A percentile compares a stretch with the other conserved stretches of the same genome.
These are phyloP conservation scores for Chromobotia macracanthus DNA, from an alignment of 2,797 vertebrate species.

Conservation along the genomic window DNA sequence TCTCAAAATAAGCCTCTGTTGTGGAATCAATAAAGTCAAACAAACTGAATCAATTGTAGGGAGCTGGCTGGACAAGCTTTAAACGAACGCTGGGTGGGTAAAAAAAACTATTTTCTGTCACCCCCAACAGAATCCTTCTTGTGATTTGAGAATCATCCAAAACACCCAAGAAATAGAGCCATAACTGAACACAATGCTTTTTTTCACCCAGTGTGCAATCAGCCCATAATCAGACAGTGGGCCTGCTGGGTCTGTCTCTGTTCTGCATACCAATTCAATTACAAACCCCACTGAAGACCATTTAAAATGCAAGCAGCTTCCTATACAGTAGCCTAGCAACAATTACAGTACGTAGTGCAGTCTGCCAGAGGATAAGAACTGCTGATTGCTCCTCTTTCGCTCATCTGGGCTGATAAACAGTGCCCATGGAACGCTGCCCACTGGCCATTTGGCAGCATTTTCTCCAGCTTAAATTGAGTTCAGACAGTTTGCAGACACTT, in stretches of 20 bases:
- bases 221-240: conserved; percentile 41
- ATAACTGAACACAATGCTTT: conserved; percentile 33
- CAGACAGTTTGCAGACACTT: conserved; percentile 27
- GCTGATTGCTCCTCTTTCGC: conserved; percentile 31
- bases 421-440: background rate
- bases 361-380: conserved; percentile 29
- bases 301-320: conserved; percentile 75
- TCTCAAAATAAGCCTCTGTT: background rate
- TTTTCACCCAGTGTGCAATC: conserved; percentile 24
- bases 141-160: conserved; percentile 14
- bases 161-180: conserved; percentile 17
- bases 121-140: conserved; percentile 10
- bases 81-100: background rate
- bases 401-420: conserved; percentile 43
- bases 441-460: conserved; percentile 22
- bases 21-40: conserved; percentile 19
- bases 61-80: conserved; percentile 5
- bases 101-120: background rate
- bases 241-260: conserved; percentile 23
- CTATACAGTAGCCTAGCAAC: conserved; percentile 77
- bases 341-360: conserved; percentile 50
- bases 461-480: conserved; percentile 11
- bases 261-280: conserved; percentile 47
- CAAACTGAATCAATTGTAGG: background rate
- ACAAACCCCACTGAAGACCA: conserved; percentile 40